These are phyloP conservation scores for Pseudococcus viburni DNA, from an alignment of 2,888 invertebrate species.

Conservation along the genomic window DNA sequence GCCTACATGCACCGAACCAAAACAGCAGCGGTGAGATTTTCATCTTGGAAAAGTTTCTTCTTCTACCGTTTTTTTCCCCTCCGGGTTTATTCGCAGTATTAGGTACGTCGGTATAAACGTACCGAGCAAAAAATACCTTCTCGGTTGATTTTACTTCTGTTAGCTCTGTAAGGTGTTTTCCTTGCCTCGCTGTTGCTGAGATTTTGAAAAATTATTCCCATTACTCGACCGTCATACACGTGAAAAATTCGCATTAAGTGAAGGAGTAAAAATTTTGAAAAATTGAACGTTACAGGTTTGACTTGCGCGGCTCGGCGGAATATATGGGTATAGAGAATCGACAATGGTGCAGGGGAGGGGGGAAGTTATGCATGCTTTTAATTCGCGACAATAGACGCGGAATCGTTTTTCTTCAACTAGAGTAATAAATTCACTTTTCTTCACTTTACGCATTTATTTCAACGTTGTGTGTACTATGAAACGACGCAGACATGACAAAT, in stretches of 20 bases:
- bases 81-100: neutral
- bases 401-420: slow-evolving; percentile 43
- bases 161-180: neutral
- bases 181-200: neutral
- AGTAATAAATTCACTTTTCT: slow-evolving; percentile 51
- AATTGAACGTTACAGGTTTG: slow-evolving; percentile 7
- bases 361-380: neutral
- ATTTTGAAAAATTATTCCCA: slow-evolving; percentile 49
- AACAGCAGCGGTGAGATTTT: neutral
- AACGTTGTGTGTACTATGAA: neutral
- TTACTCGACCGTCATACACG: slow-evolving; percentile 30
- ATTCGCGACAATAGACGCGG: slow-evolving; percentile 24
- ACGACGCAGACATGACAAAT: slow-evolving; percentile 53
- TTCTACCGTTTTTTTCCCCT: neutral
- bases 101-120: neutral
- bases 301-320: neutral
- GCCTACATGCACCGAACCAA: neutral
- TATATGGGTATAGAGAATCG: neutral
- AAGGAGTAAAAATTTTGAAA: slow-evolving; percentile 22
- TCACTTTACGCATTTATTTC: slow-evolving; percentile 37
- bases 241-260: slow-evolving; percentile 28
- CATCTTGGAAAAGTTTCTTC: neutral
- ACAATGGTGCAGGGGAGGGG: too few relatives aligned
- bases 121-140: neutral
- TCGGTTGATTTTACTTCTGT: slow-evolving; percentile 13